Percentiles rank a stretch among this genome's conserved stretches.
Evolutionary conservation across 2,888 invertebrate species (phyloP).

Genomic region (Lissocephala sabroskyi): DNA sequence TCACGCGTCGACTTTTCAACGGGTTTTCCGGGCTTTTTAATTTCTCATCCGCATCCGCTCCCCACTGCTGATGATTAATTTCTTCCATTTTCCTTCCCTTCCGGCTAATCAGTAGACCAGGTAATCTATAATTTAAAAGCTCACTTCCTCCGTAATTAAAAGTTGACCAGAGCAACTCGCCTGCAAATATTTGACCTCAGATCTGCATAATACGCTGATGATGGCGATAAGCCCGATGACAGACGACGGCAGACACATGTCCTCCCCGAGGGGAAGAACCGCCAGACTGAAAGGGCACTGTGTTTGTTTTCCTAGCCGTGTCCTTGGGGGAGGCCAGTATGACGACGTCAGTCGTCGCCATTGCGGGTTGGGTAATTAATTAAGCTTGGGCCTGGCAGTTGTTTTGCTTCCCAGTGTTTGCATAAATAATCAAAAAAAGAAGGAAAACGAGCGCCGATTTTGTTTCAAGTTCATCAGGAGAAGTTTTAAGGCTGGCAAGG

Average conservation of each 20-base stretch:
- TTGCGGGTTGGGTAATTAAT: conserved; percentile 32
- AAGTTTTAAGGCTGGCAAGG: no score
- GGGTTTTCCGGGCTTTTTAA: no score
- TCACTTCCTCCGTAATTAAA: no score
- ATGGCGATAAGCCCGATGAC: conserved; percentile 21
- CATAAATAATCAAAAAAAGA: conserved; percentile 25
- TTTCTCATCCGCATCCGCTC: no score
- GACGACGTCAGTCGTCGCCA: background rate
- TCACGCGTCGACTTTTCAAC: no score
- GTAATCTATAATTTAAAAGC: no score
- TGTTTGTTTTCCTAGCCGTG: conserved; percentile 18
- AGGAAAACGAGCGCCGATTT: background rate
- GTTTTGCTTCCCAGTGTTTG: no score
- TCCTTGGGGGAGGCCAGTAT: conserved; percentile 3
- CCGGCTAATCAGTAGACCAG: no score
- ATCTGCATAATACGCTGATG: conserved; percentile 17
- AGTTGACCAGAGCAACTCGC: conserved; percentile 2
- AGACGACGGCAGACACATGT: conserved; percentile 8
- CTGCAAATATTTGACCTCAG: conserved; percentile 25
- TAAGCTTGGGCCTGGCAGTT: conserved; percentile 26
- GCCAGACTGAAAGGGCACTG: background rate
- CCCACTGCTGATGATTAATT: no score
- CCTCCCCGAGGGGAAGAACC: background rate
- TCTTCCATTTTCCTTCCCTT: no score
- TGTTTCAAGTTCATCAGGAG: background rate